Conservation (phyloP, 2,113 vertebrate species). For the Carlito syrichta region DNA sequence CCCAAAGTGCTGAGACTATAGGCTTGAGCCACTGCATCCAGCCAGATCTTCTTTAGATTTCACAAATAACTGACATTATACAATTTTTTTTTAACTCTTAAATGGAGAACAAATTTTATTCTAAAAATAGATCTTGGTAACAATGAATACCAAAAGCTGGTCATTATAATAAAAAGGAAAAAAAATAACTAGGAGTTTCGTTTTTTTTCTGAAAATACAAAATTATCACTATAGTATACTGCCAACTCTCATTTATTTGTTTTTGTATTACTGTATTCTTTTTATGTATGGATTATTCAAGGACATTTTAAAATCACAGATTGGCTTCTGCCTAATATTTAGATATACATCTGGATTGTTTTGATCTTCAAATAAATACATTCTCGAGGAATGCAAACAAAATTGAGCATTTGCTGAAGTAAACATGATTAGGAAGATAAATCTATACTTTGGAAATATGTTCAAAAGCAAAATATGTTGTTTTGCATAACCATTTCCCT, state of each 20-base stretch:
- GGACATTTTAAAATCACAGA: not conserved
- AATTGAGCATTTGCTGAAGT: not conserved
- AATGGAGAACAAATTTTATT: constrained; percentile 62
- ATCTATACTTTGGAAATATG: not conserved
- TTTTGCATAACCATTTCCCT: not conserved
- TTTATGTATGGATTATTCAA: not conserved
- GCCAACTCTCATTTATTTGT: not conserved
- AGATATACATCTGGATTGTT: not conserved
- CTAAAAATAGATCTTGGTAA: constrained; percentile 76
- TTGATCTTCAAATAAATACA: constrained; percentile 40
- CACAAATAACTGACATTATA: no score
- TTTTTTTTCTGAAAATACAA: constrained; percentile 48
- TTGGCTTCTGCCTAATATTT: not conserved
- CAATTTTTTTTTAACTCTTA: no score
- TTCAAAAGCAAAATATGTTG: not conserved
- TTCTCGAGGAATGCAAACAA: constrained; percentile 33
- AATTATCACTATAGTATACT: constrained; percentile 9
- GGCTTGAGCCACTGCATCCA: no score
- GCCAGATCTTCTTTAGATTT: no score
- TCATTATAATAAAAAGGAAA: constrained; percentile 41
- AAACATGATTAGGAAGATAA: not conserved
- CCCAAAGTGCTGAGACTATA: no score
- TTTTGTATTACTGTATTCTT: constrained; percentile 24
- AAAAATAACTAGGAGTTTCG: constrained; percentile 28
- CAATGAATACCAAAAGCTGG: constrained; percentile 60